Base-by-base conservation (phyloP, 2,113 vertebrate genomes). In the Paracanthobrama guichenoti region DNA sequence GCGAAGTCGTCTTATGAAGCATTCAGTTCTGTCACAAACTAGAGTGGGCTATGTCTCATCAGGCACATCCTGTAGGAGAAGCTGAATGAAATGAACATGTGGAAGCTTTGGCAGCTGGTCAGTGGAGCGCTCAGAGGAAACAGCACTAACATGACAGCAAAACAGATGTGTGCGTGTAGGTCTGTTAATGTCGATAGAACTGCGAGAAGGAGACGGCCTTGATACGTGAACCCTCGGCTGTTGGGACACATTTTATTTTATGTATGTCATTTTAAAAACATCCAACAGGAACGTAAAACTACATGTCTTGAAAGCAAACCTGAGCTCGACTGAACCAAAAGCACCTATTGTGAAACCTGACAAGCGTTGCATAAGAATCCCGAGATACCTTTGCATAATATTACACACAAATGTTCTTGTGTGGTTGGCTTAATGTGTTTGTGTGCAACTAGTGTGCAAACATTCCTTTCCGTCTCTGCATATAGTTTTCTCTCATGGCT, bases 381-480 rank as follows among this genome's bases (percentile, higher is more conserved):
- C 55, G 80, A 79, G 77, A 81, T 64, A 85, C 55, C 85, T 75
- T 48, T 85, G 84, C 85, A 84, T 77, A 22, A 55, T 57, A 90
- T n/a, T 66, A 86, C 62, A 13, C 74, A 86, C 46, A 77, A 28
- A 83, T 57, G 50, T 50, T 46, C 86, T 60, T 46, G 77, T 84
- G 76, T 69, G 84, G 83, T 87, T 71, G 83, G 84, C 77, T 85
- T 87, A 81, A 83, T 81, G 50, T 22, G 57, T 81, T 79, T 67
- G 59, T 28, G 86, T 77, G 85, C 48, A 88, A 84, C 26, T 88
- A 69, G 82, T 91, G 74, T 86, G 73, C 39, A 46, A 93, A 95
- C 93, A 94, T 94, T 94, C 93, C 92, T 93, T 73, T 89, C 91
- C 93, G 93, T 93, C 91, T 90, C 87, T 87, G 90, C 87, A 88